These are phyloP conservation scores for Rhabdomys pumilio DNA, from an alignment of 2,797 vertebrate genomes.

Conservation along the genomic window DNA sequence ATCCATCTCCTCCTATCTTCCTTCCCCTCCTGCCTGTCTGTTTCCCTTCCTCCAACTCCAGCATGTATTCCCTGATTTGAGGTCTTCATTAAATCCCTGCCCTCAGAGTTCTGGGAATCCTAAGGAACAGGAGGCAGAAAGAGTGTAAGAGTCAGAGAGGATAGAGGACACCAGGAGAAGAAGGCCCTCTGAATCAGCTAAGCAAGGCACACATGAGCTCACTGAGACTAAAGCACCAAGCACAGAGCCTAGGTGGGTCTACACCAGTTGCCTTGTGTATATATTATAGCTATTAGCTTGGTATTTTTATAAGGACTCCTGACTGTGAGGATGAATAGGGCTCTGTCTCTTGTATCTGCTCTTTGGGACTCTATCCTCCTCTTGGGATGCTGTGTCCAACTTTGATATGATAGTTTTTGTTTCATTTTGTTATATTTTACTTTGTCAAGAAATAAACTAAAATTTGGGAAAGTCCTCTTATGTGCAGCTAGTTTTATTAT, in stretches of 20 bases:
- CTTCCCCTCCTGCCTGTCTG: not conserved
- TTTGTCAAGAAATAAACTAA: not conserved
- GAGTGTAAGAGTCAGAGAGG: not conserved
- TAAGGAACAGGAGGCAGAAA: not conserved
- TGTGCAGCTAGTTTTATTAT: slow-evolving; percentile 56
- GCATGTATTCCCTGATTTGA: not conserved
- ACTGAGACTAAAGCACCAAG: not conserved
- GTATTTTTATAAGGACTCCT: not conserved
- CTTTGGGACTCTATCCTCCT: not conserved
- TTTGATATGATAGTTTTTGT: not conserved
- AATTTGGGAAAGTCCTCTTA: slow-evolving; percentile 52
- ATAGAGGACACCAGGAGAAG: not conserved
- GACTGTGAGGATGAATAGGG: not conserved
- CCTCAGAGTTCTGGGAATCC: not conserved
- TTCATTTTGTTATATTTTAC: not conserved
- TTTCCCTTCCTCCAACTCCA: not conserved
- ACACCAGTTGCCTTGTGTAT: not conserved
- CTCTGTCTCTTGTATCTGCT: not conserved
- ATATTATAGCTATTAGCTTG: not conserved
- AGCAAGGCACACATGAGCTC: not conserved
- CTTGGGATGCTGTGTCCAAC: not conserved
- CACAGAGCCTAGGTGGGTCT: not conserved
- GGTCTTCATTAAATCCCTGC: not conserved
- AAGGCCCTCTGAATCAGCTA: not conserved
- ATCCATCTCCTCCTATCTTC: not conserved